Percentiles rank a stretch among this genome's conserved stretches.
These are phyloP conservation scores for Druon quercuslanigerum DNA, from an alignment of 1,140 invertebrate species.

Conservation along the genomic window DNA sequence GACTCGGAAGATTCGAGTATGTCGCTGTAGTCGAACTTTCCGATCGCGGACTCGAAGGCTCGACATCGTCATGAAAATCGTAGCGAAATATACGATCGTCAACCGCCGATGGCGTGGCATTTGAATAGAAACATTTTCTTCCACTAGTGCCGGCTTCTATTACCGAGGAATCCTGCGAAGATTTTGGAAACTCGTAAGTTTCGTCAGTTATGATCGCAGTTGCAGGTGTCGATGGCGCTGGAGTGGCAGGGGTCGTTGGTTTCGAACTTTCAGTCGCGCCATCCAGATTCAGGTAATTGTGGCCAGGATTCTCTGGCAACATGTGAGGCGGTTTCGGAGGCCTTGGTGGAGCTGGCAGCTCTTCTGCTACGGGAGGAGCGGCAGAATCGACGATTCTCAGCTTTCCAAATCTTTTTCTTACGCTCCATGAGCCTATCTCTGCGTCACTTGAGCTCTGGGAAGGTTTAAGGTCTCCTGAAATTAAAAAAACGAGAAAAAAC, in stretches of 20 bases:
- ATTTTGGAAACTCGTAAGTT: slow-evolving; percentile 84
- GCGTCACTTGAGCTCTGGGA: slow-evolving; percentile 77
- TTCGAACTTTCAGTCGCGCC: slow-evolving; percentile 69
- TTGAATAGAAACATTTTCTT: slow-evolving; percentile 82
- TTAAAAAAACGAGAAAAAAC: too few species aligned
- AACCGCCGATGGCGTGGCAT: slow-evolving; percentile 79
- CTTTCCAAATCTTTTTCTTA: slow-evolving; percentile 77
- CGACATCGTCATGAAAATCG: slow-evolving; percentile 75
- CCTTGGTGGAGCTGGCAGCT: slow-evolving; percentile 79
- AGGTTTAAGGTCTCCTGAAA: slow-evolving; percentile 66
- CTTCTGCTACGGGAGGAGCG: slow-evolving; percentile 53
- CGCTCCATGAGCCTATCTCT: slow-evolving; percentile 78
- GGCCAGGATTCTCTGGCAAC: slow-evolving; percentile 70
- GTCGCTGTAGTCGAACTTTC: slow-evolving; percentile 75
- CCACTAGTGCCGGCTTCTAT: slow-evolving; percentile 54
- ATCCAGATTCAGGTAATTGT: slow-evolving; percentile 77
- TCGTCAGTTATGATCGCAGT: slow-evolving; percentile 76
- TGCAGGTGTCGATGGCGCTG: slow-evolving; percentile 63
- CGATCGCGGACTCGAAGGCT: slow-evolving; percentile 77
- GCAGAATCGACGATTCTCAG: slow-evolving; percentile 71
- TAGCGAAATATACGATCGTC: slow-evolving; percentile 80
- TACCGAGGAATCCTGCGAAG: slow-evolving; percentile 75
- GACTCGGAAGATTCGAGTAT: slow-evolving; percentile 79
- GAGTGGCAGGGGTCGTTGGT: slow-evolving; percentile 67
- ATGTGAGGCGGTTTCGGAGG: slow-evolving; percentile 85